phyloP scores from a whole-genome alignment of 92 coral and sea anemone genomes.

The Pocillopora grandis region DNA sequence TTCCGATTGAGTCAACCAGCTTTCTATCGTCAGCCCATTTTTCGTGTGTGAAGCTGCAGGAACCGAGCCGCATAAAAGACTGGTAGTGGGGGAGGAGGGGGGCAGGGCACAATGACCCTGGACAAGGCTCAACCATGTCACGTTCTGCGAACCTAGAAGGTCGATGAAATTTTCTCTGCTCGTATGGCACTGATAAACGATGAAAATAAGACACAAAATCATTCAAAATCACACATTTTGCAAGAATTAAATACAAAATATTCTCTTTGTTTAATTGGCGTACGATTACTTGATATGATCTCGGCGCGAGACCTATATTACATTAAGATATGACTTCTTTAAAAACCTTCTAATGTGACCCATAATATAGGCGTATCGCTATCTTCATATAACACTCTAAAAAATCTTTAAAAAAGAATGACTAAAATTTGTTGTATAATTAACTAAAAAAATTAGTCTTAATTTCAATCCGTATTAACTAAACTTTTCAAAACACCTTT shows the following conservation, averaged over 20 bases:
- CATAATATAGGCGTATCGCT: background rate
- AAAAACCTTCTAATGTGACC: background rate
- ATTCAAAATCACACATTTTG: too few relatives aligned
- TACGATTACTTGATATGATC: background rate
- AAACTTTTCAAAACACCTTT: background rate
- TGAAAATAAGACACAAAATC: too few relatives aligned
- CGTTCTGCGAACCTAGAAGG: too few relatives aligned
- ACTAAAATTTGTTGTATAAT: background rate
- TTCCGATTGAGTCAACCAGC: too few relatives aligned
- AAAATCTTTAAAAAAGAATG: background rate
- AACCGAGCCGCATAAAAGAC: too few relatives aligned
- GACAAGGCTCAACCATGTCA: too few relatives aligned
- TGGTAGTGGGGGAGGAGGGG: too few relatives aligned
- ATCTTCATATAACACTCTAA: background rate
- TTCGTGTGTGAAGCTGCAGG: too few relatives aligned
- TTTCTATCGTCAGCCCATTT: too few relatives aligned
- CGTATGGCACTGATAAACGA: too few relatives aligned
- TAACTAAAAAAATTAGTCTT: background rate
- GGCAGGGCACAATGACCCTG: too few relatives aligned
- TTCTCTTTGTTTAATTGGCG: conserved; percentile 3
- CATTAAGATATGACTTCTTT: background rate
- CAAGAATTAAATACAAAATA: background rate
- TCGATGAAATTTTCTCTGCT: too few relatives aligned
- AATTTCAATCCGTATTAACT: background rate
- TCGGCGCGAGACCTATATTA: background rate